Evolutionary conservation across 2,113 vertebrate genomes (phyloP).

Genomic region (Sphyrna mokarran): DNA sequence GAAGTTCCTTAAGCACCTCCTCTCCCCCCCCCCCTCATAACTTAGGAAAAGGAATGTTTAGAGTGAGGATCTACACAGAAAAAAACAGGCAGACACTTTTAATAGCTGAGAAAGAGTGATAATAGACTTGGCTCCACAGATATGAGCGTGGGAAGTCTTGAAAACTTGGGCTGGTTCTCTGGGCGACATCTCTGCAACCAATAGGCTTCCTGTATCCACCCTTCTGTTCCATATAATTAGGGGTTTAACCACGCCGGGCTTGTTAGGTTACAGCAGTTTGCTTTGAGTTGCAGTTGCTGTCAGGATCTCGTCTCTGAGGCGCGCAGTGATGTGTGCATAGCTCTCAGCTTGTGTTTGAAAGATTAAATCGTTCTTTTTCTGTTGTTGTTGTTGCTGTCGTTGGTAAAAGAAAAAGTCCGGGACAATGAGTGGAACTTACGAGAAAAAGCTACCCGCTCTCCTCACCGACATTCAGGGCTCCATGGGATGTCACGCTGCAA

Average conservation of each 20-base stretch:
- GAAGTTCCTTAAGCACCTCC: background rate
- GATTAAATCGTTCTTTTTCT: background rate
- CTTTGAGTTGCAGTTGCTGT: constrained; percentile 12
- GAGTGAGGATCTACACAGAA: background rate
- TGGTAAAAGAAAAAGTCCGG: constrained; percentile 18
- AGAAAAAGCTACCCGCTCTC: constrained; percentile 90
- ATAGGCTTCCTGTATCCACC: constrained; percentile 33
- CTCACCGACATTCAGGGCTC: constrained; percentile 88
- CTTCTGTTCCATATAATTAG: constrained; percentile 34
- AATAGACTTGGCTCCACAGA: constrained; percentile 35
- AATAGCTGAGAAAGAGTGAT: constrained; percentile 31
- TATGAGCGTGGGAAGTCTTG: constrained; percentile 35
- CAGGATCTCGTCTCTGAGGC: background rate
- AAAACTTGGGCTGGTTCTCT: constrained; percentile 20
- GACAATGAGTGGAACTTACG: constrained; percentile 86
- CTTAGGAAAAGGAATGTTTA: background rate
- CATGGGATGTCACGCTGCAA: constrained; percentile 86
- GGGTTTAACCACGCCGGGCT: constrained; percentile 25
- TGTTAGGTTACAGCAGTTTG: constrained; percentile 31
- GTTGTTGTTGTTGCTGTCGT: too few species aligned
- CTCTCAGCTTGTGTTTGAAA: background rate
- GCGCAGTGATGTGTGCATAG: constrained; percentile 24
- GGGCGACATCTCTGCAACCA: constrained; percentile 25
- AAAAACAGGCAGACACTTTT: constrained; percentile 7
- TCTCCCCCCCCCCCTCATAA: background rate